A percentile compares a stretch with the other conserved stretches of the same genome.
Evolutionary conservation across 1,140 invertebrate species (phyloP).

Genomic region (Neotoxoptera formosana): DNA sequence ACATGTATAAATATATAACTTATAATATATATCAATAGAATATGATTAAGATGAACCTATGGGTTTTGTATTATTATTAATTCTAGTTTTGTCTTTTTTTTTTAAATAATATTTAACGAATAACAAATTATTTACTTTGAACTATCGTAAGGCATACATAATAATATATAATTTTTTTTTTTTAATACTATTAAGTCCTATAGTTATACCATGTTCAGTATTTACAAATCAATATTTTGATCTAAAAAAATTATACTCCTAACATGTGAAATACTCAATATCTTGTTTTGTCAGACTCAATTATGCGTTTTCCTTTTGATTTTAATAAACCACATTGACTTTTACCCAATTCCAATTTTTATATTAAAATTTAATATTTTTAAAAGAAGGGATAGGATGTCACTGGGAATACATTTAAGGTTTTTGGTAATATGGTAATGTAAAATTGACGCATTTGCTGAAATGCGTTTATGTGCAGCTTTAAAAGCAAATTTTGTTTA

Average conservation of each 20-base stretch:
- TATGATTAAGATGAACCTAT: slow-evolving; percentile 37
- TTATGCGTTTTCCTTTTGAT: slow-evolving; percentile 45
- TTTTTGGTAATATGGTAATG: not conserved
- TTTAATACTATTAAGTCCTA: slow-evolving; percentile 52
- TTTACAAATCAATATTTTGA: slow-evolving; percentile 55
- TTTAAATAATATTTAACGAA: slow-evolving; percentile 36
- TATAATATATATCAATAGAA: slow-evolving; percentile 38
- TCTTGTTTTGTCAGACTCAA: slow-evolving; percentile 51
- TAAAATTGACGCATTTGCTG: not conserved
- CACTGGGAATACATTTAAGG: not conserved
- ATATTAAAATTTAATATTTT: not conserved
- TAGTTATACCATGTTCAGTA: slow-evolving; percentile 56
- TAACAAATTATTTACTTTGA: slow-evolving; percentile 45
- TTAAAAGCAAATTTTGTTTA: slow-evolving; percentile 27
- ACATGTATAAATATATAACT: slow-evolving; percentile 44
- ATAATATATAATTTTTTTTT: slow-evolving; percentile 49
- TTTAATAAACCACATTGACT: slow-evolving; percentile 28
- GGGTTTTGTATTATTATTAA: not conserved
- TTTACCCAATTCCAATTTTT: not conserved
- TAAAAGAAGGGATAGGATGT: not conserved
- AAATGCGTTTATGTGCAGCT: not conserved
- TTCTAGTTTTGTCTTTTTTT: slow-evolving; percentile 31
- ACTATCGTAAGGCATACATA: slow-evolving; percentile 46
- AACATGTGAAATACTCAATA: slow-evolving; percentile 31
- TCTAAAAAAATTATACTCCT: slow-evolving; percentile 46